A percentile compares a stretch with the other conserved stretches of the same genome.
These are phyloP conservation scores for Geotrypetes seraphini DNA, from an alignment of 2,797 vertebrate species.

Conservation along the genomic window DNA sequence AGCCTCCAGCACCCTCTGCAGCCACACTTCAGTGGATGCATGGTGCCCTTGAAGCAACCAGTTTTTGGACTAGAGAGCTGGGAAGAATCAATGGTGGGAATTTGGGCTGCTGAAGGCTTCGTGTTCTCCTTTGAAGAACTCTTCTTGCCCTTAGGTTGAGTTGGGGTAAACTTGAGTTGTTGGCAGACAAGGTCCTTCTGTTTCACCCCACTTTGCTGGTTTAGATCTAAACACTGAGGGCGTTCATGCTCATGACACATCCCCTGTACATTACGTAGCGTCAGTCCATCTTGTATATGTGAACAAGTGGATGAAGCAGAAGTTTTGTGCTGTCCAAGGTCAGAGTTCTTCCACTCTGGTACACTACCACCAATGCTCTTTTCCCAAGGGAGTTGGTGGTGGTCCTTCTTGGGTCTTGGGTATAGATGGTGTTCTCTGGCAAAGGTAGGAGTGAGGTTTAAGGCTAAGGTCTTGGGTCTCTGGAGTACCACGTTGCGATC, in stretches of 20 bases:
- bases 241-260: conserved; percentile 35
- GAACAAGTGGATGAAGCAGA: conserved; percentile 47
- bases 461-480: conserved; percentile 61
- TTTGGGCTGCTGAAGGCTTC: conserved; percentile 51
- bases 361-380: no score
- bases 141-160: conserved; percentile 39
- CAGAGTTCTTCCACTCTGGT: background rate
- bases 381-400: conserved; percentile 36
- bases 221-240: conserved; percentile 51
- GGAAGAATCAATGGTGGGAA: conserved; percentile 44
- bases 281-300: conserved; percentile 60
- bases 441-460: conserved; percentile 51
- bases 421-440: conserved; percentile 39
- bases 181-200: conserved; percentile 24
- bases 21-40: conserved; percentile 63
- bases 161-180: conserved; percentile 28
- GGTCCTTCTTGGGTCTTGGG: conserved; percentile 54
- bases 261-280: conserved; percentile 43
- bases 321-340: conserved; percentile 34
- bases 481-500: conserved; percentile 69
- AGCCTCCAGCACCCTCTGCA: conserved; percentile 60
- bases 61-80: conserved; percentile 56
- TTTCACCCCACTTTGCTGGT: no score
- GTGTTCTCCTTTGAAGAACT: conserved; percentile 52
- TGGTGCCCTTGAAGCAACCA: conserved; percentile 69